Evolutionary conservation across 2,888 invertebrate genomes (phyloP), one percentile per base, ranked within the genome.

Genomic region (Orchesellides sinensis): DNA sequence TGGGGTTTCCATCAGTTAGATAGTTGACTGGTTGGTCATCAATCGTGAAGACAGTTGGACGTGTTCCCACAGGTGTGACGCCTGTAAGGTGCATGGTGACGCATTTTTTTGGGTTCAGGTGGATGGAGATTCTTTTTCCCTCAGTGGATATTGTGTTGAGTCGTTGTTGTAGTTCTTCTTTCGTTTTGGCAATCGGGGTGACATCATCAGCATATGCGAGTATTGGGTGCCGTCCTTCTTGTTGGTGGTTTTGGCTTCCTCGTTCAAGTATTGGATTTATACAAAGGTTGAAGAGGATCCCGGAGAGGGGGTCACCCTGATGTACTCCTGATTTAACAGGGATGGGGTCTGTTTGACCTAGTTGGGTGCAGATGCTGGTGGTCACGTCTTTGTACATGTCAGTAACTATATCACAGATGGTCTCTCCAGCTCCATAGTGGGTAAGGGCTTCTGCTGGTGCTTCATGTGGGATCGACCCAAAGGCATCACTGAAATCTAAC

Each of bases 101-200:
- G 27, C 89, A 89, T 59, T 89, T 89, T 1, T 25, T 19, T 4
- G 88, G 86, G 27, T 90, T 89, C 84, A 89, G 89, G 6, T 68
- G 56, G 0, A 90, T 82, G 0, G 89, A 89, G 10, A 83, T 45
- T 70, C 84, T 81, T 6, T 35, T 25, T 6, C 73, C 77, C 5
- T 74, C 83, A 0, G 61, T 54, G 5, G 45, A 12, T 1, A 78
- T 68, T 1, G 35, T 25, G 49, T 79, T 47, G 0, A 87, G 32
- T 1, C 72, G 45, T 0, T 49, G n/a, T 23, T 68, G 73, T 0
- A 83, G 74, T 1, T 45, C 59, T 1, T 45, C 25, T 14, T 8
- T 12, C 14, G n/a, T 21, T 32, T 3, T 19, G 29, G 12, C 54
- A 8, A 74, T 59, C 6, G 73, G 82, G 29, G 68, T 77, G 14